Evolutionary conservation across 1,140 invertebrate genomes (phyloP), one percentile per base, ranked within the genome.

Genomic region (Apocrypta bakeri): DNA sequence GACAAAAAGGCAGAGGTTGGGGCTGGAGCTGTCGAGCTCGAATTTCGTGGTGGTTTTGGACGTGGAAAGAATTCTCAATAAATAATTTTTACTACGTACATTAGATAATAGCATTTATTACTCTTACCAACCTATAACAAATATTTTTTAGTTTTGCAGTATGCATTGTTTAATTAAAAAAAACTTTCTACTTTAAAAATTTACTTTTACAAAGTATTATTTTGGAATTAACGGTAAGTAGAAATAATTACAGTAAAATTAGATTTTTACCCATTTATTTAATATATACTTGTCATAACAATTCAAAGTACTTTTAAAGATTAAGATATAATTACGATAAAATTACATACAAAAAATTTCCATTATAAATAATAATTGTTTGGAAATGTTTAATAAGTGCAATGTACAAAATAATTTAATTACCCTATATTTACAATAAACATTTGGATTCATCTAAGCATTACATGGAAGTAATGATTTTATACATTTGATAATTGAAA

Each of bases 1-100:
- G 98, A 99, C 90, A 99, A 99, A 92, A 98, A 98, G 91, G 96
- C 96, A 76, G 98, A 99, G 92, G 98, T 98, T 89, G 98, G 98
- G 75, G 95, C 97, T 90, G 98, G 98, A 81, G 95, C 96, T 56
- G 95, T 94, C 85, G 95, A 96, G 90, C 93, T 99, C 86, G 97
- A 98, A 94, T 99, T 99, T 93, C 89, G 91, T 40, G 91, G 91
- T 81, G 91, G 91, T 40, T 92, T 92, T 79, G 91, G 91, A 37
- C 90, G 91, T 84, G 91, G 91, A 82, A 91, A 89, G 85, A 86
- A 89, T 76, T 89, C 90, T 63, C 89, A 92, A 88, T 91, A 89
- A 90, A 86, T 85, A 69, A 82, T 79, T 80, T 61, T 79, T 83
- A 69, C 68, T 84, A 85, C 85, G 31, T 85, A 84, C 69, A 33